Evolutionary conservation across 2,797 vertebrate genomes (phyloP).

Genomic region (Leucoraja ocellata): DNA sequence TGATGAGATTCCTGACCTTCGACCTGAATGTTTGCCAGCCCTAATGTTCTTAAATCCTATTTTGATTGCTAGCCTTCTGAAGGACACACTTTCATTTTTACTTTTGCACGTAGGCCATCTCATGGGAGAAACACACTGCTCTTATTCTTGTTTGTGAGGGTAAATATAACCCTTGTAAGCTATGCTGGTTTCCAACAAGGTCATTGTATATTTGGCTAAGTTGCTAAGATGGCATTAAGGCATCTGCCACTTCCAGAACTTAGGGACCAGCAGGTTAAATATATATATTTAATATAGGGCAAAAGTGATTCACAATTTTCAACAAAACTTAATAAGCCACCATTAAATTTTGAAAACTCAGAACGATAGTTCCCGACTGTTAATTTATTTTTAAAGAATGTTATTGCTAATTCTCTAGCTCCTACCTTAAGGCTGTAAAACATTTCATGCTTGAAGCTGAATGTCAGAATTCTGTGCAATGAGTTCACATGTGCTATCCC

Average conservation of each 20-base stretch:
- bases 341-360: background rate
- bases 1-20: slow-evolving; percentile 8
- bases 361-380: background rate
- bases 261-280: background rate
- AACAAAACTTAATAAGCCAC: background rate
- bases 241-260: background rate
- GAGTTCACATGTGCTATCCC: background rate
- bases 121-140: background rate
- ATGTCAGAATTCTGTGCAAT: background rate
- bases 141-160: background rate
- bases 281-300: background rate
- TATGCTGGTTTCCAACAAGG: background rate
- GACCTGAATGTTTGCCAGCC: background rate
- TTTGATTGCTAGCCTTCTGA: slow-evolving; percentile 25
- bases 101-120: background rate
- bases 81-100: slow-evolving; percentile 22
- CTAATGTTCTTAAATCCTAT: slow-evolving; percentile 22
- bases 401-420: slow-evolving; percentile 10
- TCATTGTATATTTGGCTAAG: background rate
- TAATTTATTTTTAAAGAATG: background rate
- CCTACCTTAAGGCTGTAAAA: background rate
- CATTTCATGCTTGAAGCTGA: slow-evolving; percentile 12
- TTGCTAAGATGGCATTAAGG: background rate
- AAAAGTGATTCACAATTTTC: background rate
- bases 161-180: background rate